These are phyloP conservation scores for Phylloscopus whistleri DNA, from an alignment of 2,113 vertebrate genomes.

Conservation along the genomic window DNA sequence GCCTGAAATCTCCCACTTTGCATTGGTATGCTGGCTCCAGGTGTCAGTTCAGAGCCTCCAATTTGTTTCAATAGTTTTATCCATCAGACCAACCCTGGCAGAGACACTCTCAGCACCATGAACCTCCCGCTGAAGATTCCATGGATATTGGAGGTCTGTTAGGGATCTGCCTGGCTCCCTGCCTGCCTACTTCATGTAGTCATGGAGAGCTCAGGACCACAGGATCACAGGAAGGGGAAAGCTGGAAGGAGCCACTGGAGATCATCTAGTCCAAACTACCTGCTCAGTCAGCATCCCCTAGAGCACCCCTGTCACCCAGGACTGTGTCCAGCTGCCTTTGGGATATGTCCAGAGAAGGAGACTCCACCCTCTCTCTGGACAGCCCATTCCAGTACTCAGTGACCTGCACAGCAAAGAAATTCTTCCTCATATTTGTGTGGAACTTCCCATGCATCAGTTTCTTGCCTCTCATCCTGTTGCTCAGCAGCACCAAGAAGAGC, in stretches of 20 bases:
- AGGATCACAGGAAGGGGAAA: not conserved
- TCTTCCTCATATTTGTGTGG: not conserved
- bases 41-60: not conserved
- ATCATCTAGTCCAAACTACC: not conserved
- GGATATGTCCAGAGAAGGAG: not conserved
- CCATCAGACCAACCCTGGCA: not conserved
- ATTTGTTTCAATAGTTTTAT: not conserved
- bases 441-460: not conserved
- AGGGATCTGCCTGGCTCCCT: not conserved
- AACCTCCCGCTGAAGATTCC: not conserved
- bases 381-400: accelerated
- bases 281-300: not conserved
- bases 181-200: not conserved
- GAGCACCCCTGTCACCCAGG: not conserved
- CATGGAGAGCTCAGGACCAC: not conserved
- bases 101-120: accelerated
- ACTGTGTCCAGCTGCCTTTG: not conserved
- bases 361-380: not conserved
- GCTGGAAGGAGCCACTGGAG: not conserved
- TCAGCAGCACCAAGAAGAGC: not conserved
- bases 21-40: not conserved
- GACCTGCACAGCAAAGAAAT: not conserved
- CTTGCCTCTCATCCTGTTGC: not conserved
- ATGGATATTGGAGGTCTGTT: not conserved
- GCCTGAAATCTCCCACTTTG: not conserved